Evolutionary conservation across 2,113 vertebrate genomes (phyloP).

Genomic region (Beaufortia kweichowensis): DNA sequence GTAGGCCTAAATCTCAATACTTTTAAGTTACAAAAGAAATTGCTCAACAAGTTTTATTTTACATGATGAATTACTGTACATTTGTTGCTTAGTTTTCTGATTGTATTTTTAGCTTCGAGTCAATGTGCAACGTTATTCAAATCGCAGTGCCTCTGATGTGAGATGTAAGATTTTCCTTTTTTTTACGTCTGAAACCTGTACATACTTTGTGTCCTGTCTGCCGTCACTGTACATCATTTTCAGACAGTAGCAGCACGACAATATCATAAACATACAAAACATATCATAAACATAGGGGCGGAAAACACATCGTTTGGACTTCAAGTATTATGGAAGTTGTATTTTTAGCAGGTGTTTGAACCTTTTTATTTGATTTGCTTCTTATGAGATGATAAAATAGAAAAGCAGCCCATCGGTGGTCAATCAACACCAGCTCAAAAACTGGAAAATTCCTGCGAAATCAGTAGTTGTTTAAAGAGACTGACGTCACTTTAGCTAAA

Average conservation of each 20-base stretch:
- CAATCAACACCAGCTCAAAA: not conserved
- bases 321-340: constrained; percentile 1
- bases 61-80: constrained; percentile 8
- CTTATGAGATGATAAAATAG: not conserved
- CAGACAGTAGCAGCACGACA: not conserved
- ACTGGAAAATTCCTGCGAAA: not conserved
- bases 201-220: constrained; percentile 25
- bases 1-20: too few species aligned
- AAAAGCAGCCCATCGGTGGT: not conserved
- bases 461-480: constrained; percentile 2
- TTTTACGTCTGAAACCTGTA: constrained; percentile 19
- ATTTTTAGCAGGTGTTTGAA: not conserved
- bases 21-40: too few species aligned
- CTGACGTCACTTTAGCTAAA: constrained; percentile 28
- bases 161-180: constrained; percentile 39
- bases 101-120: constrained; percentile 26
- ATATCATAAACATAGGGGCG: not conserved
- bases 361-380: not conserved
- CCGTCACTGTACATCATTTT: constrained; percentile 29
- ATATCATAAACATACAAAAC: not conserved
- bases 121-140: constrained; percentile 20
- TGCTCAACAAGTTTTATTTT: too few species aligned
- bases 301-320: not conserved
- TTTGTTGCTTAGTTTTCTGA: constrained; percentile 22
- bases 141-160: constrained; percentile 49